phyloP scores from a whole-genome alignment of 2,797 vertebrate species.

The Anolis apletophallus region DNA sequence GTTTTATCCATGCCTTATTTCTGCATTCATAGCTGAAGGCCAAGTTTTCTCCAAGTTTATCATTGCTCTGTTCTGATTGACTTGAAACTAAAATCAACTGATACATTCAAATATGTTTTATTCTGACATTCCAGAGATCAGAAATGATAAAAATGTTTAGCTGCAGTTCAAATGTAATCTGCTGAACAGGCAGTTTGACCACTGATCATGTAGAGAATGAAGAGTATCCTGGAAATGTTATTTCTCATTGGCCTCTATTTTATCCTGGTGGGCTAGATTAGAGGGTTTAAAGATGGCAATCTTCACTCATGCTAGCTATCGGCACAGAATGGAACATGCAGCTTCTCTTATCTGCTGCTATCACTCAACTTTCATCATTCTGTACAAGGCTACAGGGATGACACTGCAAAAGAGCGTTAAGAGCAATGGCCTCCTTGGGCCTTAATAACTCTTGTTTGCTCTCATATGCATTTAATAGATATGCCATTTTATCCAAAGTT shows the following conservation, averaged over 20 bases:
- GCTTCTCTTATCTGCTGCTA: constrained; percentile 56
- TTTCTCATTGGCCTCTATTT: constrained; percentile 43
- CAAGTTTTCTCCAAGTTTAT: constrained; percentile 38
- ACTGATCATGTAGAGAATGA: constrained; percentile 44
- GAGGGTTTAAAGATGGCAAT: constrained; percentile 60
- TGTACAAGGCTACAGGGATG: neutral
- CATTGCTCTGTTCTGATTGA: constrained; percentile 30
- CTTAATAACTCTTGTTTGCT: constrained; percentile 15
- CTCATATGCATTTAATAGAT: fast-evolving
- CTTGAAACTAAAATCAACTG: constrained; percentile 44
- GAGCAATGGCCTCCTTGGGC: neutral
- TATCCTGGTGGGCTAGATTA: constrained; percentile 62
- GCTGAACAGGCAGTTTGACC: constrained; percentile 58
- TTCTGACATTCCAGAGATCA: neutral
- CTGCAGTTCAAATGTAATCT: constrained; percentile 54
- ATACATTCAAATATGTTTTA: constrained; percentile 30
- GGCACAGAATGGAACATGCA: constrained; percentile 43
- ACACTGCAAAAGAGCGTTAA: constrained; percentile 2
- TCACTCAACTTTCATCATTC: constrained; percentile 49
- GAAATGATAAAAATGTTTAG: constrained; percentile 24
- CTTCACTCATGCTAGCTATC: constrained; percentile 38
- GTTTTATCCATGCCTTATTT: constrained; percentile 26
- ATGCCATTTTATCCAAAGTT: neutral
- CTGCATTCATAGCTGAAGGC: constrained; percentile 20
- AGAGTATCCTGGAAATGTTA: constrained; percentile 54